Evolutionary conservation across 37 sponge, comb jelly and placozoan genomes (phyloP).

Genomic region (Cliona cf. orientalis): DNA sequence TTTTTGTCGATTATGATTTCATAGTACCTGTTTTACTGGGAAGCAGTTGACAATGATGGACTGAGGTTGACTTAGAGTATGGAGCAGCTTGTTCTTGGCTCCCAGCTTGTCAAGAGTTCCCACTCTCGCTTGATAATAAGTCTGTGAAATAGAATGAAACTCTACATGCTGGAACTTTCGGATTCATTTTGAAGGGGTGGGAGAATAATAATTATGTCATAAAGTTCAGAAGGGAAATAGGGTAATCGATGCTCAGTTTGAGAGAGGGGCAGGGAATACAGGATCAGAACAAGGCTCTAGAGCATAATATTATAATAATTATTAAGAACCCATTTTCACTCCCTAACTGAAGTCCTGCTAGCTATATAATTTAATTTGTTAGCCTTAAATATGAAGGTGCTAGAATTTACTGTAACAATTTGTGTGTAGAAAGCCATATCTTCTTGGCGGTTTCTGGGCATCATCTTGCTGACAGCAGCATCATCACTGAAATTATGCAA

Average conservation of each 20-base stretch:
- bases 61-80: not conserved
- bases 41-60: conserved; percentile 23
- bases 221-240: too few species aligned
- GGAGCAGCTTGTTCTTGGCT: conserved; percentile 33
- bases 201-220: too few species aligned
- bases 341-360: too few species aligned
- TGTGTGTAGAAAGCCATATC: not conserved
- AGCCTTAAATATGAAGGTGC: too few species aligned
- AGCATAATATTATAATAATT: too few species aligned
- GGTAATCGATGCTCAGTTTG: too few species aligned
- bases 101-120: not conserved
- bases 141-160: not conserved
- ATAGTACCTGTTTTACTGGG: conserved; percentile 35
- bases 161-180: too few species aligned
- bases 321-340: too few species aligned
- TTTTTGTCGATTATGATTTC: not conserved
- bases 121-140: conserved; percentile 27
- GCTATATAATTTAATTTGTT: too few species aligned
- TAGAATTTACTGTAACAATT: conserved; percentile 25
- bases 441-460: conserved; percentile 5
- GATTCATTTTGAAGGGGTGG: too few species aligned
- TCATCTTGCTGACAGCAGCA: conserved; percentile 1
- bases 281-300: too few species aligned
- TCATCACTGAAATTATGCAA: conserved; percentile 26
- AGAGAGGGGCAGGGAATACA: too few species aligned